Base-by-base conservation (phyloP, 1,140 invertebrate genomes). In the Dreissena polymorpha region DNA sequence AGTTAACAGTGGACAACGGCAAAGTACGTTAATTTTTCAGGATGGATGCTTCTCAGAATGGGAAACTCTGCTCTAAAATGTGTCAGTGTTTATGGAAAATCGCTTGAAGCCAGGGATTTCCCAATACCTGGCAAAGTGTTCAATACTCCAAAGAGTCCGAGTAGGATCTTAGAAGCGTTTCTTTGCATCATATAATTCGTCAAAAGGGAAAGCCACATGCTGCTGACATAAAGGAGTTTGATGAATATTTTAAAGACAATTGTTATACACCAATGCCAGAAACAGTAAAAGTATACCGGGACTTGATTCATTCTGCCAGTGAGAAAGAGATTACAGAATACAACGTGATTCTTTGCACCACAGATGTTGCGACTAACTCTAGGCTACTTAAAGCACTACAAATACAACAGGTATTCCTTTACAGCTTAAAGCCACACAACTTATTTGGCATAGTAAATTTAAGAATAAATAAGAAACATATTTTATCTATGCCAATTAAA, bases 11-110 rank as follows among this genome's bases (percentile, higher is more conserved):
- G 39, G 39, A 39, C 2, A 2, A 39, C 3, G 2, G 39, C 39
- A 39, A 39, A 39, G 39, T 5, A 39, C 2, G 39, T 39, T 39
- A 5, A 5, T 39, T 39, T 39, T 39, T n/a, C 23, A 73, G 71
- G 27, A 2, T 73, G 71, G 71, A 73, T 73, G 71, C n/a, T 53
- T 10, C 25, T 51, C 12, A 50, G 50, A 21, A 27, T 73, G 21
- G 13, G 51, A 16, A 53, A 73, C n/a, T 23, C 10, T 12, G 16
- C n/a, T 10, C 71, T 39, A 18, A 73, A 73, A 16, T 51, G 87
- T 78, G 89, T 91, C 6, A 91, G 85, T 50, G 88, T 86, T 29
- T 83, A 80, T 60, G 92, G 92, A 23, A 91, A 55, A 16, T 67
- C 79, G 0, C 64, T 83, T 25, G 79, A 82, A 64, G 57, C 55